Evolutionary conservation across 2,797 vertebrate species (phyloP).

Genomic region (Nasua narica): DNA sequence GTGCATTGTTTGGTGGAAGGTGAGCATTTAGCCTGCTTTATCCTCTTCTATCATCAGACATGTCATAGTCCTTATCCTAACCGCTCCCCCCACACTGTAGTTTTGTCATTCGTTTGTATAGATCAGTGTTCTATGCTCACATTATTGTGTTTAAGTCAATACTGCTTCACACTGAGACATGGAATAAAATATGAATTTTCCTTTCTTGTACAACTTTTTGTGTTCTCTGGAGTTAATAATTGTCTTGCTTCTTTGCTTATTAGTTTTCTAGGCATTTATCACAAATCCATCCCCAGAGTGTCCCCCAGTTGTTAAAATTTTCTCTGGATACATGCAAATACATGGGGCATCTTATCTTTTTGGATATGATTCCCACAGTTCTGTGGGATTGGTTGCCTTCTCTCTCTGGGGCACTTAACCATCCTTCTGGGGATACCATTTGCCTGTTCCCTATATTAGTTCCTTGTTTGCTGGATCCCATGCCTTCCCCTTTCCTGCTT

Average conservation of each 20-base stretch:
- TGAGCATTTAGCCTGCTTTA: neutral
- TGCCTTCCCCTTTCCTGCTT: neutral
- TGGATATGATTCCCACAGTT: neutral
- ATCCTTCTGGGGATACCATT: neutral
- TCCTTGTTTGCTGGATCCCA: neutral
- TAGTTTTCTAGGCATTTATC: neutral
- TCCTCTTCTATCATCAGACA: rapidly evolving
- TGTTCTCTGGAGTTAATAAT: neutral
- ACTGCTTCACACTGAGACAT: neutral
- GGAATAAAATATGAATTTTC: neutral
- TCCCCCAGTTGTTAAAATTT: neutral
- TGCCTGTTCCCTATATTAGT: neutral
- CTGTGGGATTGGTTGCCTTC: neutral
- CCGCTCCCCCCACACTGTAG: no score
- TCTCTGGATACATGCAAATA: neutral
- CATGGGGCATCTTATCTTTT: neutral
- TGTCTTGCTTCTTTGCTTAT: neutral
- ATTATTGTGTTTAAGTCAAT: neutral
- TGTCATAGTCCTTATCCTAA: rapidly evolving
- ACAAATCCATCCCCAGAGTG: neutral
- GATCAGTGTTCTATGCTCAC: neutral
- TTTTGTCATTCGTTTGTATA: no score
- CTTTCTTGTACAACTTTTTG: neutral
- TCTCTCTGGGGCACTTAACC: neutral
- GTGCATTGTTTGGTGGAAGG: neutral